These are phyloP conservation scores for Mimumesa dahlbomi DNA, from an alignment of 2,888 invertebrate species.

Conservation along the genomic window DNA sequence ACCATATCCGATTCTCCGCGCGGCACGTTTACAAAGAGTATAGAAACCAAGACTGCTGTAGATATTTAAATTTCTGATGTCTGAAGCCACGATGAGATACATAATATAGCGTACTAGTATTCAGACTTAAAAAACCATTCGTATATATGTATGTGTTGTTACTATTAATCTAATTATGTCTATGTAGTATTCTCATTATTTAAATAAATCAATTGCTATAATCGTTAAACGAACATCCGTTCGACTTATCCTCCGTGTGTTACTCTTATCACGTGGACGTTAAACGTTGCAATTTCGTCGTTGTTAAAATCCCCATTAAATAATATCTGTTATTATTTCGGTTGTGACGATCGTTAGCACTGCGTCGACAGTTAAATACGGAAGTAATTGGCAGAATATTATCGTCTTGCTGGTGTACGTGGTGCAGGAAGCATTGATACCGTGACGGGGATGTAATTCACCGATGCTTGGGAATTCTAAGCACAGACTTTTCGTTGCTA, in stretches of 20 bases:
- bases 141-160: too few relatives aligned
- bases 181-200: too few relatives aligned
- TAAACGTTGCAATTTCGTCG: too few relatives aligned
- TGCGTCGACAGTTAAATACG: background rate
- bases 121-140: background rate
- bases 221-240: too few relatives aligned
- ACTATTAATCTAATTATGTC: too few relatives aligned
- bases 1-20: background rate
- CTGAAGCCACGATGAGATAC: background rate
- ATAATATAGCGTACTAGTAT: background rate
- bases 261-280: too few relatives aligned
- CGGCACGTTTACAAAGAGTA: background rate
- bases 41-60: conserved; percentile 7
- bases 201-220: too few relatives aligned
- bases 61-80: background rate
- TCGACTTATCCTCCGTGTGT: too few relatives aligned
- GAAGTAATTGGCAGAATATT: conserved; percentile 22
- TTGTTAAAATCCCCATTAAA: too few relatives aligned
- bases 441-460: conserved; percentile 58
- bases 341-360: too few relatives aligned
- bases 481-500: conserved; percentile 61
- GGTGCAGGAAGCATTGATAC: conserved; percentile 56
- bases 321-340: too few relatives aligned
- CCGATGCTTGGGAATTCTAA: conserved; percentile 55
- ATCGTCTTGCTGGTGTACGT: conserved; percentile 45